These are phyloP conservation scores for Acanthurus tractus DNA, from an alignment of 2,797 vertebrate species.

Conservation along the genomic window DNA sequence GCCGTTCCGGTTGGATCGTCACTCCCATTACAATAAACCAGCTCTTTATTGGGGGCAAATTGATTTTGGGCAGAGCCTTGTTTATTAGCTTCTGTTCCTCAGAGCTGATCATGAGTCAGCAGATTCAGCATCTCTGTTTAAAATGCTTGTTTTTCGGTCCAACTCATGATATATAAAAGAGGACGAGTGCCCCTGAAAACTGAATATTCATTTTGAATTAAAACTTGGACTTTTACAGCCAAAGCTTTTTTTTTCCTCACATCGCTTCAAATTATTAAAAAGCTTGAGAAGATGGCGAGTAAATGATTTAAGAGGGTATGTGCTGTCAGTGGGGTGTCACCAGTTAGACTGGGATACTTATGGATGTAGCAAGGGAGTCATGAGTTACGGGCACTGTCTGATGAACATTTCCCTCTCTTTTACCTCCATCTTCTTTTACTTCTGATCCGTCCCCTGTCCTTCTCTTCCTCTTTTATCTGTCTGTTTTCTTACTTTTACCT, in stretches of 20 bases:
- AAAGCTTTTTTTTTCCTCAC: slow-evolving; percentile 39
- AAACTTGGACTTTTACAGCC: slow-evolving; percentile 37
- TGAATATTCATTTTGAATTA: slow-evolving; percentile 51
- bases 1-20: slow-evolving; percentile 60
- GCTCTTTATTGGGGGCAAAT: slow-evolving; percentile 72
- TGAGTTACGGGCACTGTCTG: slow-evolving; percentile 39
- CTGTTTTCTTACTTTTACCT: slow-evolving; percentile 38
- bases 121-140: slow-evolving; percentile 54
- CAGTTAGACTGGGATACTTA: slow-evolving; percentile 39
- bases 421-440: slow-evolving; percentile 34
- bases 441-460: slow-evolving; percentile 28
- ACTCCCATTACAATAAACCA: slow-evolving; percentile 68
- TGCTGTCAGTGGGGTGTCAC: slow-evolving; percentile 43
- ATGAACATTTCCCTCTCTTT: slow-evolving; percentile 44
- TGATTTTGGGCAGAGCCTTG: slow-evolving; percentile 71
- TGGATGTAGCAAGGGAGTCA: slow-evolving; percentile 8
- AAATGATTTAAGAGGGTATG: slow-evolving; percentile 50
- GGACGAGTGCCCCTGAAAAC: slow-evolving; percentile 30
- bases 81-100: slow-evolving; percentile 72
- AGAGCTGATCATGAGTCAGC: slow-evolving; percentile 69
- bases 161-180: slow-evolving; percentile 58
- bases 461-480: slow-evolving; percentile 40
- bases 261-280: slow-evolving; percentile 55
- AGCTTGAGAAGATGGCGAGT: slow-evolving; percentile 22
- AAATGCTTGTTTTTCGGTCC: slow-evolving; percentile 35